These are phyloP conservation scores for Acinonyx jubatus DNA, from an alignment of 2,113 vertebrate species.

Conservation along the genomic window DNA sequence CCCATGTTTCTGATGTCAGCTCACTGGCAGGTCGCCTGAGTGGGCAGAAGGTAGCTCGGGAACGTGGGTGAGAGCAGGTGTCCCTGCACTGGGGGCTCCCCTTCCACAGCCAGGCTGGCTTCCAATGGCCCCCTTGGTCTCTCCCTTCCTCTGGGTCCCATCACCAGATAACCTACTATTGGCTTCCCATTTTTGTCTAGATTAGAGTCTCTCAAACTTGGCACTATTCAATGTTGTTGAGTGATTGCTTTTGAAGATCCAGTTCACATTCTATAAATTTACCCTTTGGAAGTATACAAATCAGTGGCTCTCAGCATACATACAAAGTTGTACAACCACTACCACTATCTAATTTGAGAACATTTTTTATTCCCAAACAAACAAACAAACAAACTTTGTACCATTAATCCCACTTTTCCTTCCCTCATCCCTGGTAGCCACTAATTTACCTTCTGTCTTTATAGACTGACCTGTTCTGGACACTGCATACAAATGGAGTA, in stretches of 20 bases:
- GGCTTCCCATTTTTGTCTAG: background rate
- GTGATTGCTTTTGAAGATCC: background rate
- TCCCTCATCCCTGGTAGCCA: too few relatives aligned
- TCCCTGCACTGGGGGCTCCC: fast-evolving
- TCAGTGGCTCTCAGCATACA: background rate
- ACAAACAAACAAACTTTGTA: background rate
- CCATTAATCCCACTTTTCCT: too few relatives aligned
- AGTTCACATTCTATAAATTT: background rate
- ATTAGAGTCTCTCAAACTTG: background rate
- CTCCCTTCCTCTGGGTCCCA: background rate
- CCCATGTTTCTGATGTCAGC: background rate
- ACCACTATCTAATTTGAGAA: background rate
- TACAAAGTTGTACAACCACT: background rate
- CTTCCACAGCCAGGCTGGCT: background rate
- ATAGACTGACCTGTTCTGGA: background rate
- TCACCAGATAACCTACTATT: background rate
- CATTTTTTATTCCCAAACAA: background rate
- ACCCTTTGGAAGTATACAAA: too few relatives aligned
- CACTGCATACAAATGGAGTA: background rate
- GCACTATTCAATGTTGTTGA: too few relatives aligned
- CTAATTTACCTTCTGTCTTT: background rate
- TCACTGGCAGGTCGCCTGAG: background rate
- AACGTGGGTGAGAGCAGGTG: fast-evolving
- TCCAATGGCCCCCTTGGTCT: fast-evolving
- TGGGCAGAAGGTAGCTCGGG: background rate